Base-by-base conservation (phyloP, 2,113 vertebrate genomes). In the Falco punctatus region DNA sequence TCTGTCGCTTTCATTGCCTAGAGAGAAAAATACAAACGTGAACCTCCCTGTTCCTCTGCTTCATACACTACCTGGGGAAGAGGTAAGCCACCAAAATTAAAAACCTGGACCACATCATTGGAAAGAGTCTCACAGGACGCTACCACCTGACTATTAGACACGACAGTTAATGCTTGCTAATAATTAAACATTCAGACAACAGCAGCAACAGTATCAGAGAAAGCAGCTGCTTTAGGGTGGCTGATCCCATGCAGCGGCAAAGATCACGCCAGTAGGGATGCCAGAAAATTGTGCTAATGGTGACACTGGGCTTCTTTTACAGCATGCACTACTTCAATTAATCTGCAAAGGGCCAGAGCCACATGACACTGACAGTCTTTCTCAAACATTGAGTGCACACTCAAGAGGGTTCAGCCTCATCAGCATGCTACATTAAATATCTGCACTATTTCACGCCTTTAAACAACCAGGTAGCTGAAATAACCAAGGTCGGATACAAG, bases 301-400 rank as follows among this genome's bases (percentile, higher is more conserved):
- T 15, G n/a, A 24, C 2, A 3, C 38, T 35, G 38, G 18, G 13
- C 9, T 3, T 12, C 28, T 72, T 54, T 33, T 30, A 40, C 51
- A 49, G 35, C 30, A 26, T 4, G 1, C 13, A 33, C 24, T 49
- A 33, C 18, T 54, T 35, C 21, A 59, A 35, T 48, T 24, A 20
- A 42, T 11, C 61, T 40, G 33, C 61, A 48, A 49, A 59, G 20
- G 38, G 64, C 44, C 44, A 48, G 17, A 64, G 38, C 33, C 30
- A 27, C 1, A 1, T 11, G 7, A 2, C 21, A 15, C 49, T 1
- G 0, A 64, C 23, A 48, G 42, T 14, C 38, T 24, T 52, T 33
- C 44, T 33, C 38, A 57, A 18, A 48, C 20, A 40, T 1, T 0
- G 0, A 40, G 27, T 1, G 0, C 18, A 15, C 10, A 2, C 28